phyloP scores from a whole-genome alignment of 1,140 invertebrate species.

The Drosophila prosaltans region DNA sequence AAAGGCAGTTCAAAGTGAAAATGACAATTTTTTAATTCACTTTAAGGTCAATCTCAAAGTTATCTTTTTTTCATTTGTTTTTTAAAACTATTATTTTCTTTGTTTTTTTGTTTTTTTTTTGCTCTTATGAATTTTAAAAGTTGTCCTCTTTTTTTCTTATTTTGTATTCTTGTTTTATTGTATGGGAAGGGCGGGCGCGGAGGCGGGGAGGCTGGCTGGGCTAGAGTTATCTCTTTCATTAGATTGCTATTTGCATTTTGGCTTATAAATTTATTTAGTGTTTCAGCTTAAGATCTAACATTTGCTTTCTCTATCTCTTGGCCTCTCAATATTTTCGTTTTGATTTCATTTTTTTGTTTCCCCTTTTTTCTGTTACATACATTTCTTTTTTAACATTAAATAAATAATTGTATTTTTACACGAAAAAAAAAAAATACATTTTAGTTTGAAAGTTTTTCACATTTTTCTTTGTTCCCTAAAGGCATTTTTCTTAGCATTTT shows the following conservation, averaged over 20 bases:
- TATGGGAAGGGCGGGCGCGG: not conserved
- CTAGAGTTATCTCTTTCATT: not conserved
- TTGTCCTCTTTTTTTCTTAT: not conserved
- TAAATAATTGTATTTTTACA: conserved; percentile 25
- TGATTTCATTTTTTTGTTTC: not conserved
- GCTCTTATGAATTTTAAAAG: not conserved
- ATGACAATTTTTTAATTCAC: conserved; percentile 10
- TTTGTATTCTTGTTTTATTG: not conserved
- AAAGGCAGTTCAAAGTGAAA: conserved; percentile 70
- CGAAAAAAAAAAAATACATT: conserved; percentile 47
- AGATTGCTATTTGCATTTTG: conserved; percentile 49
- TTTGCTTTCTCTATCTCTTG: not conserved
- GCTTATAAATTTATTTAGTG: conserved; percentile 46
- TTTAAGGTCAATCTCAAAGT: conserved; percentile 43
- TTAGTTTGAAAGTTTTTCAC: conserved; percentile 34
- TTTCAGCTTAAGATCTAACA: not conserved
- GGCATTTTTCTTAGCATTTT: conserved; percentile 56
- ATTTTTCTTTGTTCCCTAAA: conserved; percentile 73
- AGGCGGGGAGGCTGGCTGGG: not conserved
- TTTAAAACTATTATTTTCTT: not conserved
- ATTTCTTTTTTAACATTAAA: conserved; percentile 17
- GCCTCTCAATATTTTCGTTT: conserved; percentile 17
- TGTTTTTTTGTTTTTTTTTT: conserved; percentile 20
- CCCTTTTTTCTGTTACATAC: not conserved
- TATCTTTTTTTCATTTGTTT: conserved; percentile 27